Percentiles rank a stretch among this genome's conserved stretches.
phyloP scores from a whole-genome alignment of 2,113 vertebrate species.

The Rostratula benghalensis region DNA sequence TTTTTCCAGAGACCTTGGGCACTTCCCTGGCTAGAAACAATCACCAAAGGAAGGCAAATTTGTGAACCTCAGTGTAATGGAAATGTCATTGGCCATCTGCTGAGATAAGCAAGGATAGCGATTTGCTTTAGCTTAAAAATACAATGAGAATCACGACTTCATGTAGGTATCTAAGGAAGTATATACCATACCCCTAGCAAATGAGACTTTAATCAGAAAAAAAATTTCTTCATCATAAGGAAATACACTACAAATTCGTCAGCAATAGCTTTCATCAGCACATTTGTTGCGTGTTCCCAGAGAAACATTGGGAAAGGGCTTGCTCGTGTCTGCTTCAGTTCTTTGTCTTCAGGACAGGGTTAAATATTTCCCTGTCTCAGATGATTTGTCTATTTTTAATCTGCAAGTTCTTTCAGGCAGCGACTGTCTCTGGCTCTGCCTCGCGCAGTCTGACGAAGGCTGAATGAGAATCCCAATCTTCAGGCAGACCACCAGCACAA shows the following conservation, averaged over 20 bases:
- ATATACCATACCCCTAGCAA: not conserved
- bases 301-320: not conserved
- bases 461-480: not conserved
- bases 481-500: not conserved
- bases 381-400: not conserved
- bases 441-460: not conserved
- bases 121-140: not conserved
- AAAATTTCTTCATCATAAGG: not conserved
- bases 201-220: not conserved
- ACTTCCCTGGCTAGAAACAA: not conserved
- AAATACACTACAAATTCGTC: not conserved
- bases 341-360: not conserved
- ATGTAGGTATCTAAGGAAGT: not conserved
- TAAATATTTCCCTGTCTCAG: not conserved
- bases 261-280: not conserved
- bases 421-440: not conserved
- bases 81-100: not conserved
- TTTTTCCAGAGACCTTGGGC: not conserved
- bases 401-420: not conserved
- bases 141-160: fast-evolving
- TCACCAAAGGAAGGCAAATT: fast-evolving
- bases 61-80: not conserved
- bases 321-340: not conserved
- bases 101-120: not conserved
- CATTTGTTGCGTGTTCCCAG: not conserved